phyloP scores from a whole-genome alignment of 2,797 vertebrate genomes.

The Lepilemur ruficaudatus region DNA sequence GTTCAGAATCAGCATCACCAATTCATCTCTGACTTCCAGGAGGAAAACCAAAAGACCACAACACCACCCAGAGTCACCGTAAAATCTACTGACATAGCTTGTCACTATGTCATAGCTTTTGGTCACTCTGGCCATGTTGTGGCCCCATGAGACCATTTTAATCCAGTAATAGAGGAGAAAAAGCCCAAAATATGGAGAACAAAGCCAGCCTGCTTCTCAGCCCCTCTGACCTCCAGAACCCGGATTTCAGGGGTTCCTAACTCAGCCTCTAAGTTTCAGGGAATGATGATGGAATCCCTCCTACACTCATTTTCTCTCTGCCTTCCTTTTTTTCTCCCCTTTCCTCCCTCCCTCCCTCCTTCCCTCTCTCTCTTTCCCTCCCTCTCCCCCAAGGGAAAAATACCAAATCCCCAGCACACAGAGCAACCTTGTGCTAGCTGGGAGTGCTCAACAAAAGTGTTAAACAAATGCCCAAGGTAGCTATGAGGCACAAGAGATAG shows the following conservation, averaged over 20 bases:
- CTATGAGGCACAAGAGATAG: background rate
- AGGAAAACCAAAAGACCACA: background rate
- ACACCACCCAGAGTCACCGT: background rate
- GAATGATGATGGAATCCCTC: background rate
- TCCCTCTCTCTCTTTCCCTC: rapidly evolving
- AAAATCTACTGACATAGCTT: background rate
- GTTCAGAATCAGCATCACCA: background rate
- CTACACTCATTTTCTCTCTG: background rate
- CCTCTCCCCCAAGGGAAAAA: background rate
- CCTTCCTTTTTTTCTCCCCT: rapidly evolving
- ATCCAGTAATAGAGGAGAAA: background rate
- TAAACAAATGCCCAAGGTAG: background rate
- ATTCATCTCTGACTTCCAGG: background rate
- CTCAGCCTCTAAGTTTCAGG: background rate
- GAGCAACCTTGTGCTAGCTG: too few species aligned
- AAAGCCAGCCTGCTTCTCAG: background rate
- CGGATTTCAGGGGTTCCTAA: background rate
- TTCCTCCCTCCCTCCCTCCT: rapidly evolving
- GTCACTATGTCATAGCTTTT: background rate
- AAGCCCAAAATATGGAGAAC: background rate
- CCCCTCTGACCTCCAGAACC: background rate
- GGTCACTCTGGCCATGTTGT: background rate
- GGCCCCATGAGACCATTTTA: background rate
- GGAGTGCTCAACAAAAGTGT: background rate
- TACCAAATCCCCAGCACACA: background rate